Evolutionary conservation across 2,888 invertebrate genomes (phyloP), one percentile per base, ranked within the genome.

Genomic region (Ceramica pisi): DNA sequence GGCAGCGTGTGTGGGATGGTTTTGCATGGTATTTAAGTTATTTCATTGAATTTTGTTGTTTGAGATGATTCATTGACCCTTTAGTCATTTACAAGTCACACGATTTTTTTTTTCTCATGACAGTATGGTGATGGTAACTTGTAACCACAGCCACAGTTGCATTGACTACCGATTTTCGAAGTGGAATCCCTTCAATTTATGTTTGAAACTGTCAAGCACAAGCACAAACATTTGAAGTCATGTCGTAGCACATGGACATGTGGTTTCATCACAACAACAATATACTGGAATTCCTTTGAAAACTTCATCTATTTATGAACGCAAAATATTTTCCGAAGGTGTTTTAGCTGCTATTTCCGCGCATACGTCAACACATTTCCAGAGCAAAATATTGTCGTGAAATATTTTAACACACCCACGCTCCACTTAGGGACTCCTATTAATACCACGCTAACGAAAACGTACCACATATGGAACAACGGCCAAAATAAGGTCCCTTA

Each of bases 341-440:
- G 7, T 70, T 44, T 21, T 16, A 23, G 12, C 2, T 46, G n/a
- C 6, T 10, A 57, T 77, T 50, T 35, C 46, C 12, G 31, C 0
- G 10, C n/a, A 76, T 44, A 78, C 56, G 7, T 19, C 16, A 21
- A 35, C 19, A 55, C 3, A 46, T 74, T 60, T 62, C 31, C 21
- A 63, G 48, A 75, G 48, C 31, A 61, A 50, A 59, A 59, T 62
- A 66, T 74, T 57, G 41, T 48, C 56, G 8, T 21, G 8, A 21
- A 57, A 62, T 62, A 57, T 62, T 80, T 74, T 62, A 56, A 46
- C 60, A 59, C 60, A 48, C 61, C 61, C 46, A 57, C 61, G 26
- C 65, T 5, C 44, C 61, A 62, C 56, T 61, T 53, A 53, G 35
- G 21, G 21, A 26, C 12, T 35, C n/a, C 3, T 50, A 64, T 60